These are phyloP conservation scores for Drosophila formosana DNA, from an alignment of 2,888 invertebrate species.

Conservation along the genomic window DNA sequence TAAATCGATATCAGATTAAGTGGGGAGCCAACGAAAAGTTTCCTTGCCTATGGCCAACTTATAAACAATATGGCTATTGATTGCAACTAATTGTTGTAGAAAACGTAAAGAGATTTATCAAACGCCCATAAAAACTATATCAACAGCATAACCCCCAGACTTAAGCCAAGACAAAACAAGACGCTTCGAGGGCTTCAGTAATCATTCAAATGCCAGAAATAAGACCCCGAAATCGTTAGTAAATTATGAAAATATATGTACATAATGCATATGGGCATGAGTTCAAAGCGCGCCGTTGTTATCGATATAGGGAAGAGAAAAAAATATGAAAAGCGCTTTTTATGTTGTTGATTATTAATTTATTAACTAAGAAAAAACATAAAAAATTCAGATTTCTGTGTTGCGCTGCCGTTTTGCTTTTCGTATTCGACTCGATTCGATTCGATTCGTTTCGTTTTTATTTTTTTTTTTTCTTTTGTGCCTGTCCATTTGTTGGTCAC, in stretches of 20 bases:
- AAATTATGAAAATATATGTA: constrained; percentile 80
- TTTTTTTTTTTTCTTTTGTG: constrained; percentile 44
- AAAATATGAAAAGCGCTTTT: constrained; percentile 77
- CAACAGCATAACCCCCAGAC: constrained; percentile 51
- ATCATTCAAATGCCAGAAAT: constrained; percentile 70
- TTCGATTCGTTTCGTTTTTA: constrained; percentile 35
- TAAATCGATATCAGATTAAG: constrained; percentile 43
- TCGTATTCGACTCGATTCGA: constrained; percentile 25
- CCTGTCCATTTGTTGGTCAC: constrained; percentile 68
- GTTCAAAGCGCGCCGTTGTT: constrained; percentile 74
- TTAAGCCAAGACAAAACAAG: constrained; percentile 13
- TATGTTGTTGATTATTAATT: constrained; percentile 78
- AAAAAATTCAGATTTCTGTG: constrained; percentile 62
- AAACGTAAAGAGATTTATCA: constrained; percentile 75
- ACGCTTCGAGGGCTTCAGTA: constrained; percentile 63
- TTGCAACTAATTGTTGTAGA: constrained; percentile 77
- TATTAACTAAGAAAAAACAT: constrained; percentile 64
- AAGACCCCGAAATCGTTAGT: constrained; percentile 74
- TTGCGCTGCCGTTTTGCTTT: constrained; percentile 36
- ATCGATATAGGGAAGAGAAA: constrained; percentile 11
- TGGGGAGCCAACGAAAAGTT: constrained; percentile 6
- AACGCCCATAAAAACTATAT: constrained; percentile 79
- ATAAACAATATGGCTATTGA: constrained; percentile 74
- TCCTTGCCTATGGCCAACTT: constrained; percentile 44
- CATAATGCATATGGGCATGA: constrained; percentile 72